Evolutionary conservation across 2,888 invertebrate species (phyloP).

Genomic region (Molorchus minor): DNA sequence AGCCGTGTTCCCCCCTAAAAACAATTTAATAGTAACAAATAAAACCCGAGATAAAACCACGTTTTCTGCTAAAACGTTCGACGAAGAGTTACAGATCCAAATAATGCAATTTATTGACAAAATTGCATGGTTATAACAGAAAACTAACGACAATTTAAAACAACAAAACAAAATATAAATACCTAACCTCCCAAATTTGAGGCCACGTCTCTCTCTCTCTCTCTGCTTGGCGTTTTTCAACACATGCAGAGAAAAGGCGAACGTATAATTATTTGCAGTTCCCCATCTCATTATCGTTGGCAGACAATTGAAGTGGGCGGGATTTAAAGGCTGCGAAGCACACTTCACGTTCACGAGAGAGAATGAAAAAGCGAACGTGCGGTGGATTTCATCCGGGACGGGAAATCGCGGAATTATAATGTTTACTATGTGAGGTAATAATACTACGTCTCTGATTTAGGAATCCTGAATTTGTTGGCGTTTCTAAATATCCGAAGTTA

Average conservation of each 20-base stretch:
- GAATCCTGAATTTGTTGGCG: slow-evolving; percentile 11
- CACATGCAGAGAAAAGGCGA: slow-evolving; percentile 2
- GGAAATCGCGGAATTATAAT: slow-evolving; percentile 4
- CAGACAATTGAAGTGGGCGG: slow-evolving; percentile 19
- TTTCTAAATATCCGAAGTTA: slow-evolving; percentile 5
- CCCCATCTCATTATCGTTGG: slow-evolving; percentile 14
- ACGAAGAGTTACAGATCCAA: too few species aligned
- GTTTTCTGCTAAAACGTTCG: too few species aligned
- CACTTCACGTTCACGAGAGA: neutral
- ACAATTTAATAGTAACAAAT: too few species aligned
- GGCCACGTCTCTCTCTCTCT: too few species aligned
- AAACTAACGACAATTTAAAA: too few species aligned
- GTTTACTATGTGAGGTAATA: slow-evolving; percentile 17
- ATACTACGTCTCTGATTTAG: neutral
- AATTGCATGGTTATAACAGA: too few species aligned
- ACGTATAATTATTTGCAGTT: slow-evolving; percentile 7
- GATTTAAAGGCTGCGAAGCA: neutral
- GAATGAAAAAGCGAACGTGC: neutral
- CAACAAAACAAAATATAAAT: too few species aligned
- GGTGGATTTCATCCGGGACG: neutral
- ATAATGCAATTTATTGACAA: too few species aligned
- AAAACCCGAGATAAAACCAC: too few species aligned
- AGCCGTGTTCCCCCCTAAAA: too few species aligned
- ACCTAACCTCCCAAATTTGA: too few species aligned
- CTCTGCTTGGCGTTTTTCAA: neutral